Base-by-base conservation (phyloP, 2,888 invertebrate genomes). In the Aspidapion aeneum region DNA sequence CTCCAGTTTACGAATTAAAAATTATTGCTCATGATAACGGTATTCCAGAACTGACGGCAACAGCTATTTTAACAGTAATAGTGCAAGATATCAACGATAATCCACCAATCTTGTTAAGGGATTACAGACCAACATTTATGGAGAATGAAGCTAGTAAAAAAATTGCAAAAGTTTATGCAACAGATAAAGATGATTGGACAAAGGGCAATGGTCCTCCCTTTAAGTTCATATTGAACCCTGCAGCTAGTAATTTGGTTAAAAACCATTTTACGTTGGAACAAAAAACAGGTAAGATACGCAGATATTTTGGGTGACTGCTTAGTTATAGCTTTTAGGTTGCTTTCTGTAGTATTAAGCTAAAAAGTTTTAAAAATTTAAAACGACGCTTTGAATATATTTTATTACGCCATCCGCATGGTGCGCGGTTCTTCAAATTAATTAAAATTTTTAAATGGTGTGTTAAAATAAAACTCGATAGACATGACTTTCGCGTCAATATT, bases 121-220 rank as follows among this genome's bases (percentile, higher is more conserved):
- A 95, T 77, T 72, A 72, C 62, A 50, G 96, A 69, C 95, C 96
- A 0, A 95, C 97, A 18, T 83, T 97, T 70, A 93, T 93, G 16
- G 97, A 97, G 80, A 95, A 96, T 78, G 91, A 93, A 58, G 90
- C 92, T 12, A 94, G 96, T 1, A 87, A 92, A 70, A 94, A 94
- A 80, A 94, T 96, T 1, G 93, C 95, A 1, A 95, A 96, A 82
- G 92, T 96, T 67, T 83, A 94, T 70, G 96, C 96, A 1, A 95
- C 94, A 1, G 96, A 96, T 75, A 95, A 95, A 75, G 96, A 96
- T 75, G 96, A 96, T 77, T 85, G 95, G 68, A 94, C 93, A 0
- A 95, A 94, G 79, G 94, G 93, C 74, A 96, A 96, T 77, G 97
- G 97, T 0, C 96, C 97, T 52, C 96, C 96, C 16, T 97, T 97